Percentiles rank a stretch among this genome's conserved stretches.
Evolutionary conservation across 2,797 vertebrate species (phyloP).

Genomic region (Neosilurus hyrtlii): DNA sequence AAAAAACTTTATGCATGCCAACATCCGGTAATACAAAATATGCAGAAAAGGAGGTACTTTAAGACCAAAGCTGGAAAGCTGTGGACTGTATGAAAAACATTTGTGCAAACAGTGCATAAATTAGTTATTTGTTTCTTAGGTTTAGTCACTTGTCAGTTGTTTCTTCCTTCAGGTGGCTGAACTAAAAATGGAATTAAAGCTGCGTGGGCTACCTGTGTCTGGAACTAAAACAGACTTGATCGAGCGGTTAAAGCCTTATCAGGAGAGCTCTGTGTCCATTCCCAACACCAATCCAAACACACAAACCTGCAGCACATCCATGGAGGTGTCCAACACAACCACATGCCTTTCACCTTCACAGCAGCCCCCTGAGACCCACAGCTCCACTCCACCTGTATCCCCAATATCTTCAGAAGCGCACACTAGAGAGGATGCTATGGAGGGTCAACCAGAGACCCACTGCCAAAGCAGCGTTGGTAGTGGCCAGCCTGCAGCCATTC

Average conservation of each 20-base stretch:
- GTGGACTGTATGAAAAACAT: background rate
- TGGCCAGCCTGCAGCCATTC: conserved; percentile 58
- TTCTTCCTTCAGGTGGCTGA: conserved; percentile 82
- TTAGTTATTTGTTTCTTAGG: background rate
- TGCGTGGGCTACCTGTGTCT: conserved; percentile 91
- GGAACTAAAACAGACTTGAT: conserved; percentile 97
- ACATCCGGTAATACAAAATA: background rate
- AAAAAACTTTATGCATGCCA: no score
- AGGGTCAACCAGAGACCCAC: conserved; percentile 76
- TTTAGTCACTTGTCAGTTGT: background rate
- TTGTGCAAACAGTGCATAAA: background rate
- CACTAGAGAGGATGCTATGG: conserved; percentile 74
- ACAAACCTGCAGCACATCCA: conserved; percentile 57
- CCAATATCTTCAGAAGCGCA: conserved; percentile 76
- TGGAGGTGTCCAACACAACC: conserved; percentile 68
- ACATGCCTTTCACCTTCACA: conserved; percentile 61
- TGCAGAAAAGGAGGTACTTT: background rate
- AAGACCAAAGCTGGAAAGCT: no score
- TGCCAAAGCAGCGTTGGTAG: conserved; percentile 73
- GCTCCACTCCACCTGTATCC: conserved; percentile 82
- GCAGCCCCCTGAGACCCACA: conserved; percentile 60
- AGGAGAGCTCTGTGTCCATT: conserved; percentile 69
- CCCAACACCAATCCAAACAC: conserved; percentile 55
- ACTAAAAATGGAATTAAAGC: conserved; percentile 92
- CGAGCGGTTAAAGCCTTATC: conserved; percentile 90